Evolutionary conservation across 1,140 invertebrate genomes (phyloP).

Genomic region (Drosophila malerkotliana): DNA sequence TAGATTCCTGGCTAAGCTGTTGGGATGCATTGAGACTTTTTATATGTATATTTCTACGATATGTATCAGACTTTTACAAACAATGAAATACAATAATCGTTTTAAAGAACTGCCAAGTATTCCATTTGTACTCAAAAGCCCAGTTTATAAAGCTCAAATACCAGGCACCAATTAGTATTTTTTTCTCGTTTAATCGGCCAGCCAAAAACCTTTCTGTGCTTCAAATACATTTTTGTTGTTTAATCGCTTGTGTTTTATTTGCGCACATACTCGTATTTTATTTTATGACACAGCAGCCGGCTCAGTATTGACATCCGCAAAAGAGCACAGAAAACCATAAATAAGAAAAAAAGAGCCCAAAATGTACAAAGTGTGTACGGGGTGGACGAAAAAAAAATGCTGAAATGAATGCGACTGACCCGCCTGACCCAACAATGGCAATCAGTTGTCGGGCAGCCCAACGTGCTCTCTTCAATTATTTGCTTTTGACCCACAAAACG

Average conservation of each 20-base stretch:
- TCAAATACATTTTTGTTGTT: slow-evolving; percentile 16
- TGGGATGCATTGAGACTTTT: no score
- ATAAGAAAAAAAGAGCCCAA: slow-evolving; percentile 41
- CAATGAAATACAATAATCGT: not conserved
- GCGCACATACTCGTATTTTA: slow-evolving; percentile 28
- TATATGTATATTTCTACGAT: no score
- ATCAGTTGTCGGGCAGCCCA: slow-evolving; percentile 37
- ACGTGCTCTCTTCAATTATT: slow-evolving; percentile 60
- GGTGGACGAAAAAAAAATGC: slow-evolving; percentile 23
- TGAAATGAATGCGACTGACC: slow-evolving; percentile 17
- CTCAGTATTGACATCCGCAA: slow-evolving; percentile 32
- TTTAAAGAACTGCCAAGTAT: not conserved
- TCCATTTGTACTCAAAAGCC: not conserved
- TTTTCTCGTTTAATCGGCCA: slow-evolving; percentile 1
- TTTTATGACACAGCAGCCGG: slow-evolving; percentile 34
- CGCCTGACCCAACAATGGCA: slow-evolving; percentile 53
- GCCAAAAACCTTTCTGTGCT: slow-evolving; percentile 16
- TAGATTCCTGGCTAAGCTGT: no score
- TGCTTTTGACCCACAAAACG: slow-evolving; percentile 68
- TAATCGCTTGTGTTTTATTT: slow-evolving; percentile 47
- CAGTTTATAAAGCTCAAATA: slow-evolving; percentile 7
- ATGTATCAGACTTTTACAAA: no score
- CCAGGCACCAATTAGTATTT: slow-evolving; percentile 25
- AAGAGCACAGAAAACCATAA: slow-evolving; percentile 42
- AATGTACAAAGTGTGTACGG: not conserved